Evolutionary conservation across 2,888 invertebrate genomes (phyloP), one percentile per base, ranked within the genome.

Genomic region (Leucozona laternaria): DNA sequence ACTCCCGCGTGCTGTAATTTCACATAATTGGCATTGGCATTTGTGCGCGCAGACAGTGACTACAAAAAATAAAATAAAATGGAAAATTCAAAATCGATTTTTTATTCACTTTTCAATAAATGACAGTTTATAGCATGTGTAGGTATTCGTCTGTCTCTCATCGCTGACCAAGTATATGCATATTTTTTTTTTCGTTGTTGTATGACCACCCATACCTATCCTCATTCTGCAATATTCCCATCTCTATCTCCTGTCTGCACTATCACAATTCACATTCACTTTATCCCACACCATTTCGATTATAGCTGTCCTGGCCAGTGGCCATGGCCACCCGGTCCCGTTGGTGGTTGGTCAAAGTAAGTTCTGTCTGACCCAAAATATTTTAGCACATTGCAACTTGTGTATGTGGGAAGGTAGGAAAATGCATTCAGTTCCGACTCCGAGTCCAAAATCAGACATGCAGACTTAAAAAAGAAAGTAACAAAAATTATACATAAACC

Each of bases 311-410:
- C 55, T 43, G 13, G 25, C 15, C 17, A 45, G 20, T 20, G 20
- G 20, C 76, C 62, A 10, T 34, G 34, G n/a, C n/a, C n/a, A n/a
- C 70, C 75, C 55, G 66, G 2, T 50, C 13, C 22, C 22, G 2
- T 7, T 53, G 15, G 53, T 53, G 53, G 53, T 53, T 70, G 81
- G 76, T 75, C 73, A 75, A 78, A 86, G 86, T 86, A 86, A 86
- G 58, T 82, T 86, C 71, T 58, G 78, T 81, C 82, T 86, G 86
- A 86, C 81, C 86, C 86, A 82, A 86, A 86, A 86, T 85, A 85
- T 60, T 85, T 81, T 62, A 77, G 58, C 85, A 81, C 76, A 58
- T 72, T 79, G 84, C 76, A 84, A 71, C 71, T 45, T 55, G 13
- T 40, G 4, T 62, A 60, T 75, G 64, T 71, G 64, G 31, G 31